These are phyloP conservation scores for Nibea coibor DNA, from an alignment of 2,113 vertebrate species.

Conservation along the genomic window DNA sequence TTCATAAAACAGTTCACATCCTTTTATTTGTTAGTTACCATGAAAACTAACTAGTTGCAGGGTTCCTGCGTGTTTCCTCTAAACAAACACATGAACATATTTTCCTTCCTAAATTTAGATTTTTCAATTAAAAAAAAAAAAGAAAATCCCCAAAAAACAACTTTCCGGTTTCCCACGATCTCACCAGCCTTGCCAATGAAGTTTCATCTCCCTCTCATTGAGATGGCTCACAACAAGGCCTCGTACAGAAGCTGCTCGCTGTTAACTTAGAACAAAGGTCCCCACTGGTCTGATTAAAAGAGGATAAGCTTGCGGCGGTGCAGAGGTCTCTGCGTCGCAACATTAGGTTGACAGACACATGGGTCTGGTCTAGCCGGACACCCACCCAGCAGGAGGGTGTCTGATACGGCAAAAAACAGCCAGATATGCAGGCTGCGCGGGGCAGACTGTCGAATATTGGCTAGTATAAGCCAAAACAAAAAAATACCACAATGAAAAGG, in stretches of 20 bases:
- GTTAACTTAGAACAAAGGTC: slow-evolving; percentile 42
- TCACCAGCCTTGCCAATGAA: slow-evolving; percentile 7
- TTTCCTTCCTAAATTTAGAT: slow-evolving; percentile 1
- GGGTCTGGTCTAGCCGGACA: slow-evolving; percentile 40
- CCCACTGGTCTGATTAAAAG: slow-evolving; percentile 56
- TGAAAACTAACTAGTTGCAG: slow-evolving; percentile 1
- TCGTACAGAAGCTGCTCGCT: slow-evolving; percentile 20
- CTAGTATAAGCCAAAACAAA: slow-evolving; percentile 29
- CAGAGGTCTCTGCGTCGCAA: slow-evolving; percentile 22
- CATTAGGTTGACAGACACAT: slow-evolving; percentile 43
- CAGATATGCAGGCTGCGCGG: neutral
- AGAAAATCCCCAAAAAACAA: neutral
- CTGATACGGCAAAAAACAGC: slow-evolving; percentile 37
- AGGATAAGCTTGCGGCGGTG: slow-evolving; percentile 46
- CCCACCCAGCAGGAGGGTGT: slow-evolving; percentile 42
- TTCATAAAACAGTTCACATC: neutral
- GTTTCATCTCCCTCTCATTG: slow-evolving; percentile 27
- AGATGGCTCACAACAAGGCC: slow-evolving; percentile 19
- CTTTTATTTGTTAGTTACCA: slow-evolving; percentile 19
- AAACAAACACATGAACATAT: neutral
- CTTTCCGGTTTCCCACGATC: slow-evolving; percentile 33
- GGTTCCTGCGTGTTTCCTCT: neutral
- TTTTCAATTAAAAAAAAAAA: neutral
- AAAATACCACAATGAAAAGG: slow-evolving; percentile 21
- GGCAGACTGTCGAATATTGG: slow-evolving; percentile 5